Conservation (phyloP, 2,888 invertebrate species). For the Netelia virgata region DNA sequence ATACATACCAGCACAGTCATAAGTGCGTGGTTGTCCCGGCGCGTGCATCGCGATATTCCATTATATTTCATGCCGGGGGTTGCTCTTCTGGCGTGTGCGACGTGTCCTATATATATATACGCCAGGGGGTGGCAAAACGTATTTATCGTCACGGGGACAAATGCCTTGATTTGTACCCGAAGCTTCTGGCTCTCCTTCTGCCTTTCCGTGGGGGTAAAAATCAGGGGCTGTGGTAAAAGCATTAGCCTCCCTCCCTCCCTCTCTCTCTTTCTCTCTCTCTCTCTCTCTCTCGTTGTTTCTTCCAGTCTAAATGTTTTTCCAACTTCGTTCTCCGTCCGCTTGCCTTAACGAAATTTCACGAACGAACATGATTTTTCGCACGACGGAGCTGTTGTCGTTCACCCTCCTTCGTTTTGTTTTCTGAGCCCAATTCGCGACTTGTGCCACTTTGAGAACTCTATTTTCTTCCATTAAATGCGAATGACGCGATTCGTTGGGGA, state of each 20-base stretch:
- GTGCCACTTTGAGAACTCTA: not conserved
- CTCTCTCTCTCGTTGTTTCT: not conserved
- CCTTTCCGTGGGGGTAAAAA: constrained; percentile 48
- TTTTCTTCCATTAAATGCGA: not conserved
- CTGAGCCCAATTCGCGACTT: constrained; percentile 8
- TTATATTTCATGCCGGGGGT: constrained; percentile 49
- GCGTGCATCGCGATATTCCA: constrained; percentile 60
- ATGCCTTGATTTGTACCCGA: constrained; percentile 82
- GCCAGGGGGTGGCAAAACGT: constrained; percentile 75
- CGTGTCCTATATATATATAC: constrained; percentile 7
- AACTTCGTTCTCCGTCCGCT: constrained; percentile 67
- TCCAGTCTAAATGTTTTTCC: constrained; percentile 69
- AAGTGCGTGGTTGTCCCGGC: constrained; percentile 47
- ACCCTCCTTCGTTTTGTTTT: constrained; percentile 45
- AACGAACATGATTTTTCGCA: constrained; percentile 8
- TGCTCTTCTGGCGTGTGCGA: constrained; percentile 1
- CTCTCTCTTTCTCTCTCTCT: not conserved
- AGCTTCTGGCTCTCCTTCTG: constrained; percentile 55
- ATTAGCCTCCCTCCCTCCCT: constrained; percentile 63
- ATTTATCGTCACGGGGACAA: constrained; percentile 79
- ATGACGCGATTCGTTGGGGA: too few species aligned
- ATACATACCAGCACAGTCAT: constrained; percentile 47
- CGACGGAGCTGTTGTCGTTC: constrained; percentile 14
- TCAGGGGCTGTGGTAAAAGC: constrained; percentile 69
- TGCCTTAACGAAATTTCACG: constrained; percentile 26